Conservation (phyloP, 1,140 invertebrate genomes). For the Eufriesea mexicana region DNA sequence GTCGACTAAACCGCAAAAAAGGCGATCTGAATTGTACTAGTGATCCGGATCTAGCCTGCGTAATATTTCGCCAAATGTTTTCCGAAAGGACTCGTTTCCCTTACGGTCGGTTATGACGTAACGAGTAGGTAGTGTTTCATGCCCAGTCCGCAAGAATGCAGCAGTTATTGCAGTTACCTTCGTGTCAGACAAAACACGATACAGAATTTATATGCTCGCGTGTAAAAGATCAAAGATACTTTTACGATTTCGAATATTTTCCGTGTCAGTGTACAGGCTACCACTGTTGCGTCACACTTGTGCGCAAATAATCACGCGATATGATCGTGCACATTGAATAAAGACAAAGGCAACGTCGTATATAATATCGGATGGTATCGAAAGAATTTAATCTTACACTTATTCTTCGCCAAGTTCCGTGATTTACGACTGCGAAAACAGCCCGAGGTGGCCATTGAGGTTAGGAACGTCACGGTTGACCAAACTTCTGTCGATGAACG, state of each 20-base stretch:
- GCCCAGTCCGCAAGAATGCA: neutral
- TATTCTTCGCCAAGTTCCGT: neutral
- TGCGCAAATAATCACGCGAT: neutral
- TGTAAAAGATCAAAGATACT: no score
- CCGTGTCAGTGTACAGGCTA: neutral
- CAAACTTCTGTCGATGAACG: conserved; percentile 11
- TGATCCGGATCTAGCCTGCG: conserved; percentile 13
- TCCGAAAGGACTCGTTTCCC: conserved; percentile 15
- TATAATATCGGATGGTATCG: neutral
- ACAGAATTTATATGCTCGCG: neutral
- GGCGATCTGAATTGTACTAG: neutral
- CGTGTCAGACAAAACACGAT: neutral
- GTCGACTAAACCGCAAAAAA: neutral
- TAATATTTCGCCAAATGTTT: conserved; percentile 9
- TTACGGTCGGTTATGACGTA: conserved; percentile 3
- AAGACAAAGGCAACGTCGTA: neutral
- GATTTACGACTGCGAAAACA: neutral
- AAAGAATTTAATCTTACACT: neutral
- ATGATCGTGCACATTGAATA: neutral
- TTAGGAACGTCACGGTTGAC: conserved; percentile 41
- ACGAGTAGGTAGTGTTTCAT: neutral
- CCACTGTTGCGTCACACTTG: neutral
- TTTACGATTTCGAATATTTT: neutral
- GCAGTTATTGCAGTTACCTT: neutral
- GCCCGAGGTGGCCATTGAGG: conserved; percentile 2